Conservation (phyloP, 2,888 invertebrate species). For the Tachina lurida region DNA sequence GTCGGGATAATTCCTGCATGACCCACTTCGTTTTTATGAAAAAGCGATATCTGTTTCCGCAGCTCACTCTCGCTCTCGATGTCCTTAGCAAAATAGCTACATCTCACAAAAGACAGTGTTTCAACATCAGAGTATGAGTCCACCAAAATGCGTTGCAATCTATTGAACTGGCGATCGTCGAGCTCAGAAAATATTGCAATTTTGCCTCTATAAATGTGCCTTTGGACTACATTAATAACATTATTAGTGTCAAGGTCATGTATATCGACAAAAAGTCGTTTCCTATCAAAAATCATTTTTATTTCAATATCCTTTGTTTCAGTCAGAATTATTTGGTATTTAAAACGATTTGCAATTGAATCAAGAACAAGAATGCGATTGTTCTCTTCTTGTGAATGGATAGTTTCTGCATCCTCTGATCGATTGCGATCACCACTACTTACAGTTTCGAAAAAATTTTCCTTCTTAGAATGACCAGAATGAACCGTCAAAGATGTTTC, state of each 20-base stretch:
- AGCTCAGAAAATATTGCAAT: slow-evolving; percentile 51
- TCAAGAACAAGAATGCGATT: too few relatives aligned
- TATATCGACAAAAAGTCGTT: slow-evolving; percentile 49
- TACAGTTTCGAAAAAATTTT: neutral
- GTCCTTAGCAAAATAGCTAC: neutral
- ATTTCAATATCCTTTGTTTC: slow-evolving; percentile 37
- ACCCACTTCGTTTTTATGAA: neutral
- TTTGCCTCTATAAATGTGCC: slow-evolving; percentile 43
- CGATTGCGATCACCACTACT: slow-evolving; percentile 19
- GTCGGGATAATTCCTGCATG: slow-evolving; percentile 5
- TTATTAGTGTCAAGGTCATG: slow-evolving; percentile 26
- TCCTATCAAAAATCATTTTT: slow-evolving; percentile 36
- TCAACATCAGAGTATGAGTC: slow-evolving; percentile 26
- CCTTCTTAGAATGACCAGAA: slow-evolving; percentile 8
- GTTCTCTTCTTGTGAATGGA: too few relatives aligned
- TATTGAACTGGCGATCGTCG: slow-evolving; percentile 33
- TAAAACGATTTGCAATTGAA: too few relatives aligned
- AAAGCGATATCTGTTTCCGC: neutral
- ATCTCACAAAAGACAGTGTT: slow-evolving; percentile 1
- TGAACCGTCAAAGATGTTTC: neutral
- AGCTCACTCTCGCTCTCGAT: too few relatives aligned
- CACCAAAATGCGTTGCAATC: slow-evolving; percentile 46
- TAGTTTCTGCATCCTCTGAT: slow-evolving; percentile 35
- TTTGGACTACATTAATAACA: slow-evolving; percentile 40
- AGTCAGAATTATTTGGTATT: slow-evolving; percentile 48